These are phyloP conservation scores for Iphiclides podalirius DNA, from an alignment of 2,888 invertebrate genomes.

Conservation along the genomic window DNA sequence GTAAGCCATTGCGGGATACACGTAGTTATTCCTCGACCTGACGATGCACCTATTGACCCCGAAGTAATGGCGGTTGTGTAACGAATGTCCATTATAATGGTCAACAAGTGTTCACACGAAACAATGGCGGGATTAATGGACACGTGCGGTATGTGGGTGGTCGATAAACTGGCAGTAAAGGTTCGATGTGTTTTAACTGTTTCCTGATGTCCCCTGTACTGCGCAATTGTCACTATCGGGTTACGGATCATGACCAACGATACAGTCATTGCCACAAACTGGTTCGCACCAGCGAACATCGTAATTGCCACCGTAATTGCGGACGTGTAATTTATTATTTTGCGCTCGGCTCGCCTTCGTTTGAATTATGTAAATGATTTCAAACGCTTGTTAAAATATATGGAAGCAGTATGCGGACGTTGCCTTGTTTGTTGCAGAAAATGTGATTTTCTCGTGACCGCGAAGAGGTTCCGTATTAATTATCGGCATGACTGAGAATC, in stretches of 20 bases:
- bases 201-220: no score
- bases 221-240: not conserved
- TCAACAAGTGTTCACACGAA: not conserved
- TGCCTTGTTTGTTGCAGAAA: conserved; percentile 3
- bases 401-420: conserved; percentile 1
- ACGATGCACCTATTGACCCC: conserved; percentile 22
- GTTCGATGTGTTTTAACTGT: no score
- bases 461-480: not conserved
- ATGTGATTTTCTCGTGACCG: not conserved
- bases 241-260: not conserved
- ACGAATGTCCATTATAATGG: conserved; percentile 2
- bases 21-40: conserved; percentile 8
- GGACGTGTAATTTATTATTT: conserved; percentile 20
- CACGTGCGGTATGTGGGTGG: conserved; percentile 65
- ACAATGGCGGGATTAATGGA: conserved; percentile 28
- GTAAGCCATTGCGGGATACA: conserved; percentile 16
- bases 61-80: conserved; percentile 20
- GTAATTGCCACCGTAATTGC: conserved; percentile 41
- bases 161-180: conserved; percentile 47
- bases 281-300: conserved; percentile 36
- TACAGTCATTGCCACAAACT: conserved; percentile 15
- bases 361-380: conserved; percentile 27
- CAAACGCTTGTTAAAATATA: not conserved
- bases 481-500: not conserved
- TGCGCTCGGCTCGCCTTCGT: conserved; percentile 22